Evolutionary conservation across 2,113 vertebrate genomes (phyloP).

Genomic region (Hemiscyllium ocellatum): DNA sequence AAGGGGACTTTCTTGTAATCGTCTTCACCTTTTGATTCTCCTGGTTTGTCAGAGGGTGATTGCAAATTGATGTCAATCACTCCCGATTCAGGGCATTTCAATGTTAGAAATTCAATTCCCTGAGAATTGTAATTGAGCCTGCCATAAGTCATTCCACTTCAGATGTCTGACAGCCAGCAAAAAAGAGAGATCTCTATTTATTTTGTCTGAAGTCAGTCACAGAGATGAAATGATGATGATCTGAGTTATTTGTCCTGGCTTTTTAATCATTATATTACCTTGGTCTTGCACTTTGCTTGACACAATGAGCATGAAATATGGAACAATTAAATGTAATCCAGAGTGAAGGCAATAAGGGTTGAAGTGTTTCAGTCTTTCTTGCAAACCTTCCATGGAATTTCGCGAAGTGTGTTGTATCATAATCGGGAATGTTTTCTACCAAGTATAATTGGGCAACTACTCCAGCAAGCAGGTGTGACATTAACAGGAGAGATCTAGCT

Average conservation of each 20-base stretch:
- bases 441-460: neutral
- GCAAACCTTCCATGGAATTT: neutral
- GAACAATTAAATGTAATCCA: neutral
- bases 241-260: neutral
- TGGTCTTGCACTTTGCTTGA: neutral
- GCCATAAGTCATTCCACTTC: slow-evolving; percentile 1
- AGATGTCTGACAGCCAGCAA: neutral
- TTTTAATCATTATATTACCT: neutral
- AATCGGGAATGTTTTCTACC: neutral
- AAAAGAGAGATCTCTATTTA: neutral
- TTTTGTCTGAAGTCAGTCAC: neutral
- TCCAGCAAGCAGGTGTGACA: neutral
- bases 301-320: neutral
- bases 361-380: neutral
- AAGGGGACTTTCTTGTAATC: neutral
- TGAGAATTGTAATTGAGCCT: neutral
- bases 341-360: neutral
- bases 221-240: slow-evolving; percentile 23
- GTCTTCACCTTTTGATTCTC: neutral
- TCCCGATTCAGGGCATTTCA: neutral
- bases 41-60: neutral
- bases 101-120: neutral
- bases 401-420: neutral
- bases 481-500: neutral
- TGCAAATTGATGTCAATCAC: slow-evolving; percentile 6